phyloP scores from a whole-genome alignment of 2,113 vertebrate species.

The Brevimyrus niger region DNA sequence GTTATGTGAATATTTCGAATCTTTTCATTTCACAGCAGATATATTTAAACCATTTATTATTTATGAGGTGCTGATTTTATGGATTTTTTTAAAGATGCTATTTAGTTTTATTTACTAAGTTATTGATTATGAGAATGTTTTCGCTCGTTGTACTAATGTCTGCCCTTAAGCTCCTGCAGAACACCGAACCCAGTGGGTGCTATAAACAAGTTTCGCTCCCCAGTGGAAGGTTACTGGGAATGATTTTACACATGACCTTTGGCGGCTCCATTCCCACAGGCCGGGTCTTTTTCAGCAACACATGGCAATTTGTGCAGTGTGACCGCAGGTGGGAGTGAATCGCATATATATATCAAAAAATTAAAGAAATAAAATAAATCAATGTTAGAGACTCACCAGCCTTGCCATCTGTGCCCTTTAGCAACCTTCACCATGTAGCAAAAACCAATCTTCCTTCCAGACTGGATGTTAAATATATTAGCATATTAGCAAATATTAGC shows the following conservation, averaged over 20 bases:
- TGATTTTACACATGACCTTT: conserved; percentile 10
- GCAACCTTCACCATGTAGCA: not conserved
- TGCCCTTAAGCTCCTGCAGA: not conserved
- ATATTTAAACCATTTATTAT: not conserved
- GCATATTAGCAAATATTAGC: not conserved
- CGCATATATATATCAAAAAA: not conserved
- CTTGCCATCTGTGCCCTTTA: conserved; percentile 1
- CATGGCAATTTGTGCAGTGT: not conserved
- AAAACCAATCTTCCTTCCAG: not conserved
- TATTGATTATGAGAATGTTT: not conserved
- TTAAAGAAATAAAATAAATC: not conserved
- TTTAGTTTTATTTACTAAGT: not conserved
- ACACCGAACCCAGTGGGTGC: not conserved
- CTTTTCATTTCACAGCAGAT: not conserved
- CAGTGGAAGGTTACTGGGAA: not conserved
- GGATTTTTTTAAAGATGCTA: not conserved
- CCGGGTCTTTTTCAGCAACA: not conserved
- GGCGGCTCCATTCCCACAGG: not conserved
- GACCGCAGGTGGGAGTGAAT: not conserved
- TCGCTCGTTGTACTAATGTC: not conserved
- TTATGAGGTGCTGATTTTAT: not conserved
- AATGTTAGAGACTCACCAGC: not conserved
- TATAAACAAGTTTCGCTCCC: not conserved
- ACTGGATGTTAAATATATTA: not conserved
- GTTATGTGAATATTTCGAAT: not conserved